Conservation (phyloP, 2,113 vertebrate species). For the Reinhardtius hippoglossoides region DNA sequence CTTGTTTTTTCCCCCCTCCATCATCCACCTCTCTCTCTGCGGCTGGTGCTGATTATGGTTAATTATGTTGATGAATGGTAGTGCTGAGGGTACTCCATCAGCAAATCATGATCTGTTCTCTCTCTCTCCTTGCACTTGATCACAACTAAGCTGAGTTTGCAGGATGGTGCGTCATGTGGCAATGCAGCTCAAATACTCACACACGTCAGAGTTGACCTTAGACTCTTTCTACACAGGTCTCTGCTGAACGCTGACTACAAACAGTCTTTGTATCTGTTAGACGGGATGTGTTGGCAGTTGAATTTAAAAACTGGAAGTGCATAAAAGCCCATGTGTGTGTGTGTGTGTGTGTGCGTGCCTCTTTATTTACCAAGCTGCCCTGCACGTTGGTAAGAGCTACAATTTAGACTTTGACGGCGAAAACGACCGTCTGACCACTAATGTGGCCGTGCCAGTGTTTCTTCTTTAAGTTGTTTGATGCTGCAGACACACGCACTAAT, state of each 20-base stretch:
- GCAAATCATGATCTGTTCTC: constrained; percentile 74
- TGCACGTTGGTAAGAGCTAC: not conserved
- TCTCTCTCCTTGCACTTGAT: constrained; percentile 55
- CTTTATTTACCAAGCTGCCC: not conserved
- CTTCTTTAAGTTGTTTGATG: constrained; percentile 12
- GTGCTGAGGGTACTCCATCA: constrained; percentile 78
- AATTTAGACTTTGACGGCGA: not conserved
- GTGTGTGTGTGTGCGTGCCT: not conserved
- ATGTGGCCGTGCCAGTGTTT: not conserved
- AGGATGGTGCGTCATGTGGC: constrained; percentile 7
- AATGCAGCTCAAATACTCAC: constrained; percentile 28
- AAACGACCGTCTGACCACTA: not conserved
- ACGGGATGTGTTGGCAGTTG: not conserved
- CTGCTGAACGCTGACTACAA: not conserved
- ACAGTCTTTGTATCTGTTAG: not conserved
- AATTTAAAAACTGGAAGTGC: not conserved
- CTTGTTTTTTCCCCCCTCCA: constrained; percentile 9
- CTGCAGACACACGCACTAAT: not conserved
- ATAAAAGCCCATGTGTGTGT: not conserved
- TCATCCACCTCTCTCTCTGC: constrained; percentile 59
- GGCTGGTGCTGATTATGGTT: constrained; percentile 80
- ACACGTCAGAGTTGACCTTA: constrained; percentile 17
- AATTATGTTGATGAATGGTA: constrained; percentile 83
- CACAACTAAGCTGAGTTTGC: constrained; percentile 50
- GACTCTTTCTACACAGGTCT: not conserved